Evolutionary conservation across 2,113 vertebrate species (phyloP), one percentile per base, ranked within the genome.

Genomic region (Ornithorhynchus anatinus): DNA sequence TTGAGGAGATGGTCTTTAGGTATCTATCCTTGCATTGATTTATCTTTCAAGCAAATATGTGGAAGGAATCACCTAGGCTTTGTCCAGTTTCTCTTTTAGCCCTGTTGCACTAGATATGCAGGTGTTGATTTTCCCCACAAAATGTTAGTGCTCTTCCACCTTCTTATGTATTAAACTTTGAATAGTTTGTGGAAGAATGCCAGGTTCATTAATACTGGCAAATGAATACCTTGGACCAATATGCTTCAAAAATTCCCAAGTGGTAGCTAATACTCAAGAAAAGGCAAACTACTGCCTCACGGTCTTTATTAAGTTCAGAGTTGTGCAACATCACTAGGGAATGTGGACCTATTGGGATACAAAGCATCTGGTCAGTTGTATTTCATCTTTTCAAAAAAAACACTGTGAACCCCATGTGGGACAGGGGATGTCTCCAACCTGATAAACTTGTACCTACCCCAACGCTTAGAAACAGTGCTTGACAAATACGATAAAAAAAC

Each of bases 1-100:
- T 94, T 93, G 83, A 91, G 91, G 92, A 92, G 81, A 90, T 93
- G 90, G 92, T 93, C 89, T 52, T 74, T 76, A 45, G 37, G 23
- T 67, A n/a, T n/a, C 57, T 64, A 59, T 40, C 40, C 59, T 25
- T 47, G 53, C 50, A 38, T 48, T 48, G 14, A 17, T 9, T 48
- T 48, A 25, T 48, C 23, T 48, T 48, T 17, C 17, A 47, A 47
- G 11, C 14, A 45, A 44, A 14, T 47, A 16, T 17, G n/a, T n/a
- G n/a, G n/a, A n/a, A n/a, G n/a, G n/a, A n/a, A n/a, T n/a, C n/a
- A n/a, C n/a, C n/a, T n/a, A n/a, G n/a, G n/a, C n/a, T n/a, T n/a
- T n/a, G n/a, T n/a, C n/a, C n/a, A n/a, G n/a, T n/a, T n/a, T n/a
- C n/a, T n/a, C n/a, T n/a, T n/a, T n/a, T n/a, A n/a, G n/a, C n/a